Evolutionary conservation across 2,888 invertebrate species (phyloP).

Genomic region (Sympetrum striolatum): DNA sequence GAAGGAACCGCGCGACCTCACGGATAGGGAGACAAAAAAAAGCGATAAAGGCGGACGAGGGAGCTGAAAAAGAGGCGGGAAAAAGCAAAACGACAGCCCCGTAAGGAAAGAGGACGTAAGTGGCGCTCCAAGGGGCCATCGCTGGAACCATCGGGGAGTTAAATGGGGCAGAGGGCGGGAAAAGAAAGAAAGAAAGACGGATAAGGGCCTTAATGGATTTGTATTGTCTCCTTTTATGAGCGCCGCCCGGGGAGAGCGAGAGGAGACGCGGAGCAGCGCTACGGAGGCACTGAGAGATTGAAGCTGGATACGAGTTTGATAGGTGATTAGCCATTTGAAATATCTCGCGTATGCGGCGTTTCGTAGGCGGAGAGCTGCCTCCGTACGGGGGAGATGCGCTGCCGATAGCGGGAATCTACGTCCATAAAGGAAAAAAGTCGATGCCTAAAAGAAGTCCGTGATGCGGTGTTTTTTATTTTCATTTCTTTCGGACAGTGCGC

Average conservation of each 20-base stretch:
- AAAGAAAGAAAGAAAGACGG: constrained; percentile 4
- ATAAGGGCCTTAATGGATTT: constrained; percentile 41
- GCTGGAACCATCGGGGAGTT: neutral
- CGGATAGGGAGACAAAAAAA: neutral
- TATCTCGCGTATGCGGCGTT: neutral
- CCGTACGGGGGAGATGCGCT: neutral
- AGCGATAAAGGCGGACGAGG: neutral
- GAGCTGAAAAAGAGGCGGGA: neutral
- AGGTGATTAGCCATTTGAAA: constrained; percentile 41
- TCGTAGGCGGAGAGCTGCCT: neutral
- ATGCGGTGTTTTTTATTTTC: neutral
- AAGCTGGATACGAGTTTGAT: constrained; percentile 35
- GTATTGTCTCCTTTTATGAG: constrained; percentile 40
- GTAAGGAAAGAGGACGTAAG: neutral
- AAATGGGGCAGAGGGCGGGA: neutral
- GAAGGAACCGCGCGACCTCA: neutral
- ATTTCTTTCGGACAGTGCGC: neutral
- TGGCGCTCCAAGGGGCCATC: neutral
- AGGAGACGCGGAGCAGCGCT: neutral
- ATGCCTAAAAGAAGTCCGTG: neutral
- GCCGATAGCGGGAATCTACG: neutral
- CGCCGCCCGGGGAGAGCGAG: constrained; percentile 18
- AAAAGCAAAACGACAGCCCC: neutral
- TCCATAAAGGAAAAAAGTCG: neutral
- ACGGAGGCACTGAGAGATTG: constrained; percentile 16